Base-by-base conservation (phyloP, 1,140 invertebrate genomes). In the Agrypnia vestita region DNA sequence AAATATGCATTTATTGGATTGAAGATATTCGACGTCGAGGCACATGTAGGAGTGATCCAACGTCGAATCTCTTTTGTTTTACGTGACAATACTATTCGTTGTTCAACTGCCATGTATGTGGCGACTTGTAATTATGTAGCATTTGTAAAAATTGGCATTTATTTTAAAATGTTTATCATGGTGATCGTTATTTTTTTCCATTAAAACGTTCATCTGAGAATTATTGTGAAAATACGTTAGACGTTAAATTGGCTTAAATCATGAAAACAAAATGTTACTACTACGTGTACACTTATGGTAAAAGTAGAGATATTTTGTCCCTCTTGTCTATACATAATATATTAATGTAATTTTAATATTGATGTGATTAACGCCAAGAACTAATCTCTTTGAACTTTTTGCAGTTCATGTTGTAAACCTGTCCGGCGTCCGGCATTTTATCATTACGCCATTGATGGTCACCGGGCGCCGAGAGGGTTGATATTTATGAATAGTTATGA, bases 271-370 rank as follows among this genome's bases (percentile, higher is more conserved):
- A 59, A 11, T 59, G 61, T 13, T 64, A 64, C 61, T 43, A 25
- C n/a, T 64, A 9, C 35, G 49, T 44, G 61, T 64, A 35, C 25
- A 35, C 25, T 35, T 3, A 21, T 17, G 15, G 15, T 59, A 59
- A 59, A 59, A 59, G 53, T 56, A 59, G 55, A 21, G 15, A 59
- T 21, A 59, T 3, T 19, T 15, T 59, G 55, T 59, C 21, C n/a
- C 21, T 59, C 55, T 59, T 59, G 55, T 59, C 55, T 59, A 59
- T 59, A 21, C 21, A 59, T 59, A 19, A n/a, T n/a, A n/a, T n/a
- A n/a, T n/a, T n/a, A n/a, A 59, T 10, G 61, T 64, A 64, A 25
- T 64, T 35, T 64, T 25, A 64, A 64, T 25, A 35, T 64, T 64
- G 61, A 64, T 64, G 61, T 64, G 61, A 43, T 64, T 43, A 9